These are phyloP conservation scores for Ptychochromis oligacanthus DNA, from an alignment of 2,113 vertebrate species.

Conservation along the genomic window DNA sequence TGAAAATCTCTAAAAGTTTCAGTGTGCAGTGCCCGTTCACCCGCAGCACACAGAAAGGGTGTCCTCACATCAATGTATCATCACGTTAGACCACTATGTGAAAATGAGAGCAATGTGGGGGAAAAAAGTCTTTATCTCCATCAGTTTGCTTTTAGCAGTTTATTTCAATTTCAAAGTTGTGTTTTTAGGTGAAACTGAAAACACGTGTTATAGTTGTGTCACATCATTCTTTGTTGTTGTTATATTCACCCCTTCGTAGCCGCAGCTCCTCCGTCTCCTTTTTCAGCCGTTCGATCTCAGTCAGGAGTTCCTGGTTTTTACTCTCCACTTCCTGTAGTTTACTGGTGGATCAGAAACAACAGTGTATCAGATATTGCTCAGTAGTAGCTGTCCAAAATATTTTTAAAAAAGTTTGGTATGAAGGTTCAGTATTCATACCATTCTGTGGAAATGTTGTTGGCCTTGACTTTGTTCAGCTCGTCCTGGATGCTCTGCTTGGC, in stretches of 20 bases:
- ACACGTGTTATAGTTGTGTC: no score
- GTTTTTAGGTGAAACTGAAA: no score
- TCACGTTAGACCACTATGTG: no score
- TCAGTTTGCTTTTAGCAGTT: not conserved
- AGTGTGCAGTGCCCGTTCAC: not conserved
- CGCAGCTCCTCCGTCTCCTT: slow-evolving; percentile 95
- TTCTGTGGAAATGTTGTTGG: slow-evolving; percentile 92
- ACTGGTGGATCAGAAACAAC: slow-evolving; percentile 72
- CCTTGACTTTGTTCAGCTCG: slow-evolving; percentile 96
- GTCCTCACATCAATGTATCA: not conserved
- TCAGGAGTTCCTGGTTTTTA: slow-evolving; percentile 90
- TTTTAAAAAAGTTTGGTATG: not conserved
- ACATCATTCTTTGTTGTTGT: no score
- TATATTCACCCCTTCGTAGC: slow-evolving; percentile 89
- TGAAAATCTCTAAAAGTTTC: slow-evolving; percentile 10
- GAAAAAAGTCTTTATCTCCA: not conserved
- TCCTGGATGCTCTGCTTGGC: slow-evolving; percentile 97
- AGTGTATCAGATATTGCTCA: not conserved
- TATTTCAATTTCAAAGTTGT: no score
- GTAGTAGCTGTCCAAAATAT: not conserved
- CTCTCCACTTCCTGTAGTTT: slow-evolving; percentile 95
- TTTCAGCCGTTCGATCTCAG: slow-evolving; percentile 93
- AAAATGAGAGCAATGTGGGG: not conserved
- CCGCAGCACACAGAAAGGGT: not conserved
- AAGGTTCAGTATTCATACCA: slow-evolving; percentile 80